A percentile compares a stretch with the other conserved stretches of the same genome.
Conservation (phyloP, 92 coral and sea anemone genomes). For the Parazoanthus darwini region DNA sequence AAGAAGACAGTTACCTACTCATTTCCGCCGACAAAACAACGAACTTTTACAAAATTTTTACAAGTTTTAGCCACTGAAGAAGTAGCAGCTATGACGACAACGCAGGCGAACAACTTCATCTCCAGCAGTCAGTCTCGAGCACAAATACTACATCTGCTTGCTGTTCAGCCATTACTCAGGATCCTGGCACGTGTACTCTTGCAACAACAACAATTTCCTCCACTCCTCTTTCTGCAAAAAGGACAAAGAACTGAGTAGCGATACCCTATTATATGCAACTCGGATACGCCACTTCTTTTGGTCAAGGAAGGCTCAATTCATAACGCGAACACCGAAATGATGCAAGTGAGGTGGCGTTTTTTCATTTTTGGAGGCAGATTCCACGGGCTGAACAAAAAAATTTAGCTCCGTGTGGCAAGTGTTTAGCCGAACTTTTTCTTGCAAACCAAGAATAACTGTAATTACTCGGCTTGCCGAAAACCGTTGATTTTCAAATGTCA, state of each 20-base stretch:
- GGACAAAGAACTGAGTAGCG: conserved; percentile 44
- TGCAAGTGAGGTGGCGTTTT: conserved; percentile 27
- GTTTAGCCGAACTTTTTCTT: too few species aligned
- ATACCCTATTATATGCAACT: conserved; percentile 50
- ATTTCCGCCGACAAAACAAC: background rate
- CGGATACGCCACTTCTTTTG: conserved; percentile 46
- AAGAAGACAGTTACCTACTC: background rate
- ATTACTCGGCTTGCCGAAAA: background rate
- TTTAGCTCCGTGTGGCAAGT: background rate
- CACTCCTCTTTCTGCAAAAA: background rate
- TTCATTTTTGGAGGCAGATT: conserved; percentile 36
- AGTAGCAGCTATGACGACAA: background rate
- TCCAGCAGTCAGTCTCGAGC: background rate
- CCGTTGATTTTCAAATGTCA: background rate
- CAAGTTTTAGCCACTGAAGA: background rate
- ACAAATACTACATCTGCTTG: background rate
- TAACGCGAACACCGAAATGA: conserved; percentile 35
- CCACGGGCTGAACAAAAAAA: conserved; percentile 23
- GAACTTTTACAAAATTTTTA: too few species aligned
- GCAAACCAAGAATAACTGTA: background rate
- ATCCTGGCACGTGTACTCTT: background rate
- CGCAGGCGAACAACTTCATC: background rate
- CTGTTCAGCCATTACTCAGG: background rate
- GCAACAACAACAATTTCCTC: background rate
- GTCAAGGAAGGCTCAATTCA: conserved; percentile 26